Evolutionary conservation across 2,888 invertebrate species (phyloP).

Genomic region (Bellardia bayeri): DNA sequence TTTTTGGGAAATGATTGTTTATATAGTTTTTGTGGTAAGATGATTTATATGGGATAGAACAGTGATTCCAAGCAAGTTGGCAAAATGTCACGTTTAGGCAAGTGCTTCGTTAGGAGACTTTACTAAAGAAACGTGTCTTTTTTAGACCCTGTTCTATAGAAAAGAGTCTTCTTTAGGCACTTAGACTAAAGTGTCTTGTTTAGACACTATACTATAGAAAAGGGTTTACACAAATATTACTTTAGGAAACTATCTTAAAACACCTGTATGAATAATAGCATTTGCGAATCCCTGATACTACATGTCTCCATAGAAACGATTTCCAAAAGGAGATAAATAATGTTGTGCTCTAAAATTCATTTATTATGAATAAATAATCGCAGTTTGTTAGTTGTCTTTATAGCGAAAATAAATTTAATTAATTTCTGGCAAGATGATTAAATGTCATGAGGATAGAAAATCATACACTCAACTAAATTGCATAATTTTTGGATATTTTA

Average conservation of each 20-base stretch:
- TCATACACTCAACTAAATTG: not conserved
- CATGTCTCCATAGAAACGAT: not conserved
- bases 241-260: not conserved
- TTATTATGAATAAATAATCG: constrained; percentile 40
- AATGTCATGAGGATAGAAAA: not conserved
- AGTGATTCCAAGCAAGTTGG: not conserved
- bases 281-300: constrained; percentile 6
- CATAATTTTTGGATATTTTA: not conserved
- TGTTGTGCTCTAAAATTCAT: constrained; percentile 16
- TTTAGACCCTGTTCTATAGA: no score
- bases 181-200: not conserved
- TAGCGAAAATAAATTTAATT: constrained; percentile 35
- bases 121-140: not conserved
- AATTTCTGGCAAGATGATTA: not conserved
- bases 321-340: not conserved
- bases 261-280: not conserved
- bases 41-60: constrained; percentile 5
- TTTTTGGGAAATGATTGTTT: constrained; percentile 22
- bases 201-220: no score
- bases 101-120: no score
- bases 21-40: not conserved
- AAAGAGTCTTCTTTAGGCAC: no score
- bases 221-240: no score
- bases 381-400: constrained; percentile 20
- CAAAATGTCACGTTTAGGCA: no score